A percentile compares a stretch with the other conserved stretches of the same genome.
These are phyloP conservation scores for Periophthalmus modestus DNA, from an alignment of 2,113 vertebrate genomes.

Conservation along the genomic window DNA sequence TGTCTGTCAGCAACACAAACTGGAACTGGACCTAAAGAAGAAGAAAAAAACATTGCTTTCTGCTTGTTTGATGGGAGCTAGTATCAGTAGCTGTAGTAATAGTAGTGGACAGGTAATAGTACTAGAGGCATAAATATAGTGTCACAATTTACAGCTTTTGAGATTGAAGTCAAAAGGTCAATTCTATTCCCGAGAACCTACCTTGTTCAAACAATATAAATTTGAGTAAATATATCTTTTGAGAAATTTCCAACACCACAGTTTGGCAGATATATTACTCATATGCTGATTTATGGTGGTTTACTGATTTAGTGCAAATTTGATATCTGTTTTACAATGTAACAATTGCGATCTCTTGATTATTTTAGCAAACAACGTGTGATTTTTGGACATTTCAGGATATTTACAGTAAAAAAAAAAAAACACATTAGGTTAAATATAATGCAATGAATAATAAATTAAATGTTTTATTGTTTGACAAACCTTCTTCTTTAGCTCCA, in stretches of 20 bases:
- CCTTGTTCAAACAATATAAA: constrained; percentile 33
- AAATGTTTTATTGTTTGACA: not conserved
- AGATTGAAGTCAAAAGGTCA: constrained; percentile 14
- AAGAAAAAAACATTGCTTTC: not conserved
- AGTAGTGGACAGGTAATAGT: not conserved
- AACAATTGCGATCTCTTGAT: not conserved
- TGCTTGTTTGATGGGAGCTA: not conserved
- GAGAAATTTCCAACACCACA: constrained; percentile 5
- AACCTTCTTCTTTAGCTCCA: constrained; percentile 98
- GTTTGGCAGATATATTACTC: constrained; percentile 45
- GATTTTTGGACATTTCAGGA: too few relatives aligned
- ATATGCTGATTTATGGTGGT: constrained; percentile 13
- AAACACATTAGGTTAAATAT: not conserved
- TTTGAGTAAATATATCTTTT: constrained; percentile 35
- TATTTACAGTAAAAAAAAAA: too few relatives aligned
- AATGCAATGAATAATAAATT: not conserved
- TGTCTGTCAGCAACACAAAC: constrained; percentile 95
- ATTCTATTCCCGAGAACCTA: constrained; percentile 6
- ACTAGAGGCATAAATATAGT: not conserved
- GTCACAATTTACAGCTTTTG: not conserved
- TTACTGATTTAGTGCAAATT: constrained; percentile 22
- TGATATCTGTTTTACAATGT: not conserved
- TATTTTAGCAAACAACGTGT: not conserved
- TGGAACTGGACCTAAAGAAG: constrained; percentile 92
- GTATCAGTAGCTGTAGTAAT: not conserved